A percentile compares a stretch with the other conserved stretches of the same genome.
Conservation (phyloP, 2,888 invertebrate genomes). For the Priapulus caudatus region DNA sequence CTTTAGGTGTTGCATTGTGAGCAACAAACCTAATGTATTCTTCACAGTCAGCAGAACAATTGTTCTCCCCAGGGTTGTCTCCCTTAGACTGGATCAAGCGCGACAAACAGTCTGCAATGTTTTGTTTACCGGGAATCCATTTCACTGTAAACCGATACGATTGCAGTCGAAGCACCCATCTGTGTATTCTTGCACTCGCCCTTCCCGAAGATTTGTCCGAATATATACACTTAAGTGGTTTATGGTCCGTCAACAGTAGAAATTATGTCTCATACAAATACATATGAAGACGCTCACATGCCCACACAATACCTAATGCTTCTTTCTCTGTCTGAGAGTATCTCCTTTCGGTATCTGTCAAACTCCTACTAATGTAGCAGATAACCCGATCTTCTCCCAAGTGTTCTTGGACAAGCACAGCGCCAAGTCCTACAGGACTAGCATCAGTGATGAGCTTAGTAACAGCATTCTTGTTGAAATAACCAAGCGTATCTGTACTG, state of each 20-base stretch:
- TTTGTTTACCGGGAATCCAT: background rate
- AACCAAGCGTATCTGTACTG: background rate
- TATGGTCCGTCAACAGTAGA: background rate
- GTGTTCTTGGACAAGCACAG: slow-evolving; percentile 10
- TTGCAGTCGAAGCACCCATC: background rate
- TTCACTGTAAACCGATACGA: background rate
- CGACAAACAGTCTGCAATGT: background rate
- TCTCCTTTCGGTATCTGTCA: slow-evolving; percentile 27
- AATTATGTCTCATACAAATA: too few relatives aligned
- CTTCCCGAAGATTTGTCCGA: slow-evolving; percentile 31
- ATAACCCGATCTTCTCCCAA: slow-evolving; percentile 26
- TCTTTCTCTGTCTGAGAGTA: slow-evolving; percentile 38
- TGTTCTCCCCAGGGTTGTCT: background rate
- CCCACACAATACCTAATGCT: slow-evolving; percentile 25
- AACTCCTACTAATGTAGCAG: slow-evolving; percentile 30
- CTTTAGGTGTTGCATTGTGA: background rate
- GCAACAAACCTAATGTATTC: background rate
- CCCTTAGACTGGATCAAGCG: background rate
- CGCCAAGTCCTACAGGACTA: slow-evolving; percentile 5
- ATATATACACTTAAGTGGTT: slow-evolving; percentile 27
- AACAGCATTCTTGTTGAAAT: slow-evolving; percentile 4
- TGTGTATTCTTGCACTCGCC: background rate
- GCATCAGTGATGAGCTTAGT: slow-evolving; percentile 8
- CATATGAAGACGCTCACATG: background rate
- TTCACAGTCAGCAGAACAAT: too few relatives aligned